These are phyloP conservation scores for Gibbula magus DNA, from an alignment of 2,888 invertebrate species.

Conservation along the genomic window DNA sequence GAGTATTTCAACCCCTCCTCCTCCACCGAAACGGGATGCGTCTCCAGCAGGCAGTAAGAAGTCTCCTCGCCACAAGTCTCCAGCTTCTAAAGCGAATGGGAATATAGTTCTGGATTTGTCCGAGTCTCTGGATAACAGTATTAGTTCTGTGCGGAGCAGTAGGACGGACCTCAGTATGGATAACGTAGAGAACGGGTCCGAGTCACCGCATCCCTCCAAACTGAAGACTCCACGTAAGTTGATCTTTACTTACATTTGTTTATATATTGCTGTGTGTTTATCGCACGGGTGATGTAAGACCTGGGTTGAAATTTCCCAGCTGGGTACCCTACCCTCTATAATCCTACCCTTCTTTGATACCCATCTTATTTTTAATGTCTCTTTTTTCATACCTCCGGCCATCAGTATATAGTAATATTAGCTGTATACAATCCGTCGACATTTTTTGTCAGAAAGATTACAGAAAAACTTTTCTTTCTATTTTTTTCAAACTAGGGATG, in stretches of 20 bases:
- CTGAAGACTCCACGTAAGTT: slow-evolving; percentile 8
- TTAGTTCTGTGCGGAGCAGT: slow-evolving; percentile 56
- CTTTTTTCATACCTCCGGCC: no score
- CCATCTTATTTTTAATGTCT: no score
- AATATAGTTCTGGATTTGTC: slow-evolving; percentile 45
- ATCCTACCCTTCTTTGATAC: no score
- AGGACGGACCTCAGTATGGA: slow-evolving; percentile 55
- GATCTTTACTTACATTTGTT: neutral
- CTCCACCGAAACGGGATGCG: slow-evolving; percentile 33
- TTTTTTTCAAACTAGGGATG: no score
- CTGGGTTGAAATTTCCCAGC: no score
- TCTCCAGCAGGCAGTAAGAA: slow-evolving; percentile 30
- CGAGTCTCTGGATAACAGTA: slow-evolving; percentile 44
- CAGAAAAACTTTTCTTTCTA: no score
- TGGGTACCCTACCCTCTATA: no score
- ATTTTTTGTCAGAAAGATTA: no score
- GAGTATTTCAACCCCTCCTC: slow-evolving; percentile 46
- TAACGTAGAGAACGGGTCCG: neutral
- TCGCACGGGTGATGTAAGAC: no score
- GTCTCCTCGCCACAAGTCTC: slow-evolving; percentile 24
- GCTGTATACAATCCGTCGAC: no score
- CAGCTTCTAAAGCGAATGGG: slow-evolving; percentile 44
- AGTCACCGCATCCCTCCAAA: neutral
- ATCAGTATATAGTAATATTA: no score
- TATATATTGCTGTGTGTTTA: neutral